Conservation (phyloP, 1,140 invertebrate species). For the Drosophila miranda region DNA sequence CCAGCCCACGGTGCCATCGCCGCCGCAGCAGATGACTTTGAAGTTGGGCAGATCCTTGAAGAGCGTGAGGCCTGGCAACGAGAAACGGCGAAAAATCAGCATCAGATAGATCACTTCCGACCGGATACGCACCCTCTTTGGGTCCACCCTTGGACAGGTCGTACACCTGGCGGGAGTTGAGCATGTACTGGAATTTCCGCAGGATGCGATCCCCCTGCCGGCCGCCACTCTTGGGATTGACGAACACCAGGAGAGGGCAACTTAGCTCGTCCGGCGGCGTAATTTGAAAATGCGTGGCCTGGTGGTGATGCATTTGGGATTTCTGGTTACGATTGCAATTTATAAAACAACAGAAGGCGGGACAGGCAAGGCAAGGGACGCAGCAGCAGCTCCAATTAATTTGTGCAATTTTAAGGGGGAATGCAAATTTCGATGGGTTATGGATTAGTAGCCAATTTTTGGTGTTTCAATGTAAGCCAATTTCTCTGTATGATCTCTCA, state of each 20-base stretch:
- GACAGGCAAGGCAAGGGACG: not conserved
- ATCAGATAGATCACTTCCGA: slow-evolving; percentile 22
- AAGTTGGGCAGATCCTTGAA: slow-evolving; percentile 96
- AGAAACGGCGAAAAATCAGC: slow-evolving; percentile 37
- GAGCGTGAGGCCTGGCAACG: slow-evolving; percentile 90
- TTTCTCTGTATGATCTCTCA: too few relatives aligned
- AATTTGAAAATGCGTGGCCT: slow-evolving; percentile 92
- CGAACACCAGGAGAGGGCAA: slow-evolving; percentile 95
- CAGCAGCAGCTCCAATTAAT: slow-evolving; percentile 39
- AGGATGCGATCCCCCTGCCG: slow-evolving; percentile 93
- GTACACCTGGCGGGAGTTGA: slow-evolving; percentile 98
- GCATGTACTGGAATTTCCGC: slow-evolving; percentile 94
- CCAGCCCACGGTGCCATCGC: slow-evolving; percentile 98
- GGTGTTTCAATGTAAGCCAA: not conserved
- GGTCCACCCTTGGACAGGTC: slow-evolving; percentile 95
- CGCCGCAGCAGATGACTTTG: slow-evolving; percentile 97
- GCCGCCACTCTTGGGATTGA: slow-evolving; percentile 98
- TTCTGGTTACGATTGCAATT: slow-evolving; percentile 53
- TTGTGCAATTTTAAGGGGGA: slow-evolving; percentile 17
- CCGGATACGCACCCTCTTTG: slow-evolving; percentile 85
- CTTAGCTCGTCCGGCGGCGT: slow-evolving; percentile 87
- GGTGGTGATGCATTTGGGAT: slow-evolving; percentile 81
- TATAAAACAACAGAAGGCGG: not conserved
- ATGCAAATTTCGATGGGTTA: slow-evolving; percentile 26
- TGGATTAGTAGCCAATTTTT: slow-evolving; percentile 41